Conservation (phyloP, 2,888 invertebrate species). For the Platynereis dumerilii region DNA sequence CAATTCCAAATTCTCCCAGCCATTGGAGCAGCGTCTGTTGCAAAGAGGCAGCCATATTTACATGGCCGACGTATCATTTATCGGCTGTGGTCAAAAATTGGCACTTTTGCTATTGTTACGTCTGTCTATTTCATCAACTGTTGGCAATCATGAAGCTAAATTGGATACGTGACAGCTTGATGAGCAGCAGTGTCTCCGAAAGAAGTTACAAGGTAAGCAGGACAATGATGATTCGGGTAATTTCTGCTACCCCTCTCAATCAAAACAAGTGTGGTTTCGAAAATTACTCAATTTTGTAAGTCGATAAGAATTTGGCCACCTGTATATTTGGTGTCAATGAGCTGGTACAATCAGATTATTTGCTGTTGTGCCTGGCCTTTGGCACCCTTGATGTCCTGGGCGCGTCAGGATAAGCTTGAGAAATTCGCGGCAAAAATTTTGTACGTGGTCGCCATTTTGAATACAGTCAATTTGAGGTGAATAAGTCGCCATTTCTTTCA, state of each 20-base stretch:
- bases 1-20: slow-evolving; percentile 24
- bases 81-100: slow-evolving; percentile 16
- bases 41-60: slow-evolving; percentile 27
- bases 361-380: too few species aligned
- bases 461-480: slow-evolving; percentile 8
- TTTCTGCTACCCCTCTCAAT: slow-evolving; percentile 2
- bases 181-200: slow-evolving; percentile 11
- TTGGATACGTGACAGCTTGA: slow-evolving; percentile 5
- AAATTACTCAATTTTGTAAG: slow-evolving; percentile 16
- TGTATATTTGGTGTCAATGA: too few species aligned
- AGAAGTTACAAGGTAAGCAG: slow-evolving; percentile 7
- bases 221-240: slow-evolving; percentile 4
- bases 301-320: slow-evolving; percentile 6
- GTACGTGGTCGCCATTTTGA: slow-evolving; percentile 25
- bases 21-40: slow-evolving; percentile 22
- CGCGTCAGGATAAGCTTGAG: too few species aligned
- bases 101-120: background rate
- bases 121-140: too few species aligned
- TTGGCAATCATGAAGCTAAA: slow-evolving; percentile 13
- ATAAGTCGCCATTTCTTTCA: slow-evolving; percentile 27
- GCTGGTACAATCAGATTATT: background rate
- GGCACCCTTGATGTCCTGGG: too few species aligned
- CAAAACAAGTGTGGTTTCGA: slow-evolving; percentile 1
- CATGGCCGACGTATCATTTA: slow-evolving; percentile 25
- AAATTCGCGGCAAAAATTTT: slow-evolving; percentile 15